Base-by-base conservation (phyloP, 2,113 vertebrate species). In the Egretta garzetta region DNA sequence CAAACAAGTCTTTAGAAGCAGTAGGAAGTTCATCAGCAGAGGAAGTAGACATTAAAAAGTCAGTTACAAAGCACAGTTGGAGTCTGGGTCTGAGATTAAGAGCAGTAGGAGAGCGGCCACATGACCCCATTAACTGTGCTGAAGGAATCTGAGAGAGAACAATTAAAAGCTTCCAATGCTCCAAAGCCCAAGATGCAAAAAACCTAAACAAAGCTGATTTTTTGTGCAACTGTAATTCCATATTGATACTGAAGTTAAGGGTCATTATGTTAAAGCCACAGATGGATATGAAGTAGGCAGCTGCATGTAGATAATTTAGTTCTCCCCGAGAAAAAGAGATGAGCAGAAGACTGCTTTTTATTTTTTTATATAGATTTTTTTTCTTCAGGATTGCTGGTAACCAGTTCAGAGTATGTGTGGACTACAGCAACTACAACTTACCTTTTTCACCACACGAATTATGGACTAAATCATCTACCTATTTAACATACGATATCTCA, bases 51-150 rank as follows among this genome's bases (percentile, higher is more conserved):
- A 97, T 94, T 91, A 92, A 97, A 94, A 95, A 95, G 49, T 85
- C 86, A 90, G 94, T 93, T 86, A 97, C 80, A 97, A 97, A 96
- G 95, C 97, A 96, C 96, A 97, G 95, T 28, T 0, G 4, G 93
- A 86, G 87, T 62, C 93, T 88, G 84, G 63, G 74, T 27, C 74
- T 91, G 87, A 97, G 93, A 96, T 97, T 93, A 97, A 72, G 60
- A 96, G 93, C 96, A 82, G 88, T 95, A 68, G 96, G 97, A 96
- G 95, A 89, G 89, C 84, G 93, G 87, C 93, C 91, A 95, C 96
- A 96, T 91, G 96, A 97, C 93, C 85, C 93, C 89, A 97, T 97
- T 96, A 96, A 96, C 89, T 90, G 87, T 47, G 77, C 93, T 95
- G 81, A 94, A 96, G 70, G 49, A 96, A 94, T 82, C 70, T 39